Percentiles rank a stretch among this genome's conserved stretches.
These are phyloP conservation scores for Phoenoteleia sp. DNA, from an alignment of 2,888 invertebrate species.

Conservation along the genomic window DNA sequence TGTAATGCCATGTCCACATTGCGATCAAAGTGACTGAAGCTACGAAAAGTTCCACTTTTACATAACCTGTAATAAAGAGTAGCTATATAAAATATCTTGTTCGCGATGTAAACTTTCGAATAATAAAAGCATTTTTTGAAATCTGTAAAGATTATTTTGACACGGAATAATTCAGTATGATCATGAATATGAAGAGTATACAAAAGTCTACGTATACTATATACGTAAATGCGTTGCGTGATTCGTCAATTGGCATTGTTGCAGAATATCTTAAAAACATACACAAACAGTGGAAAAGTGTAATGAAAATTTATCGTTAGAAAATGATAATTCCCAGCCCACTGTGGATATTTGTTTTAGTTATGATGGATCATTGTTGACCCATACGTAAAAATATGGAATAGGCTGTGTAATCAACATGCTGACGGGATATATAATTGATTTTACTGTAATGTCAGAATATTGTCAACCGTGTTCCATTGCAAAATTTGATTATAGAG, in stretches of 20 bases:
- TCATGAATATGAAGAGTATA: conserved; percentile 30
- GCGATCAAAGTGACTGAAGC: not conserved
- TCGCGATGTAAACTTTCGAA: conserved; percentile 18
- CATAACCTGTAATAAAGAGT: not conserved
- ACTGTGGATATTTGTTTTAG: conserved; percentile 14
- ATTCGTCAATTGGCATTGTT: not conserved
- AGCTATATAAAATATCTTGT: not conserved
- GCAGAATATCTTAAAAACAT: conserved; percentile 8
- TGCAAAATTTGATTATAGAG: not conserved
- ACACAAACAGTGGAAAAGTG: conserved; percentile 19
- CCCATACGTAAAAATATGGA: conserved; percentile 25
- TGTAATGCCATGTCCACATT: not conserved
- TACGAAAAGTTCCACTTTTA: not conserved
- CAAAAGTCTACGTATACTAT: not conserved
- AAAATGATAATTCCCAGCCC: not conserved
- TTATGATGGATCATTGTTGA: conserved; percentile 33
- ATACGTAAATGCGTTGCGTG: not conserved
- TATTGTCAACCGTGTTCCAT: conserved; percentile 21
- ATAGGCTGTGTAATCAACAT: conserved; percentile 28
- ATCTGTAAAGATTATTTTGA: conserved; percentile 34
- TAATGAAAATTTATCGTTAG: conserved; percentile 9
- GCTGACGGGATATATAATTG: conserved; percentile 11
- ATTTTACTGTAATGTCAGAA: conserved; percentile 34
- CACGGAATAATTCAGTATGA: conserved; percentile 31
- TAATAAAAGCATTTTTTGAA: conserved; percentile 36